Evolutionary conservation across 2,888 invertebrate genomes (phyloP), one percentile per base, ranked within the genome.

Genomic region (Tanypteryx hageni): DNA sequence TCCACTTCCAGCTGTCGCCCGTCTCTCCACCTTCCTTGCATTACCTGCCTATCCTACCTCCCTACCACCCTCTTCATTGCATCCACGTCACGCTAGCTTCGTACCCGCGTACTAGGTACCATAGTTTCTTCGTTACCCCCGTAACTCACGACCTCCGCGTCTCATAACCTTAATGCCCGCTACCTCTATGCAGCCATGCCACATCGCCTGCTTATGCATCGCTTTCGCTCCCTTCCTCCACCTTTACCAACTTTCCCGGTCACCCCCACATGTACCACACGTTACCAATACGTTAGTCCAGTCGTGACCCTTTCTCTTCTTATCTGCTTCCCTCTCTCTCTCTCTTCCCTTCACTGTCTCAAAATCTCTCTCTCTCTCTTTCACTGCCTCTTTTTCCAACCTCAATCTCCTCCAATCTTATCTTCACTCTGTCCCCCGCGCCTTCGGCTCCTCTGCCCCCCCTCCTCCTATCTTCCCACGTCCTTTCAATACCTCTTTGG

Each of bases 401-500:
- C 44, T 44, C 31, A 16, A 64, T n/a, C 64, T 64, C 64, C 64
- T 11, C 64, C 18, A 18, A 64, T 16, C 64, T n/a, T 18, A 16
- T n/a, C 64, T 18, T n/a, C 7, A 64, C 64, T 5, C 18, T 11
- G 18, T 11, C 18, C 7, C 13, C n/a, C 64, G 18, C 64, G 18
- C 18, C 83, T 57, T 83, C 44, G 56, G 13, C 56, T 57, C 18
- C 64, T 31, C 86, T 27, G 10, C 22, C 86, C 27, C n/a, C 11
- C 2, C 57, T 22, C 27, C 59, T 16, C 27, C 59, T 57, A 18
- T 22, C 56, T 57, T 22, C 57, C 16, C 22, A 27, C 22, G 59
- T 86, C 59, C 86, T 61, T 86, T 61, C 86, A 85, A 61, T 61
- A 31, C 86, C 86, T 86, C 86, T 27, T 11, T 27, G 27, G 59